Evolutionary conservation across 2,797 vertebrate species (phyloP).

Genomic region (Sphenodon punctatus): DNA sequence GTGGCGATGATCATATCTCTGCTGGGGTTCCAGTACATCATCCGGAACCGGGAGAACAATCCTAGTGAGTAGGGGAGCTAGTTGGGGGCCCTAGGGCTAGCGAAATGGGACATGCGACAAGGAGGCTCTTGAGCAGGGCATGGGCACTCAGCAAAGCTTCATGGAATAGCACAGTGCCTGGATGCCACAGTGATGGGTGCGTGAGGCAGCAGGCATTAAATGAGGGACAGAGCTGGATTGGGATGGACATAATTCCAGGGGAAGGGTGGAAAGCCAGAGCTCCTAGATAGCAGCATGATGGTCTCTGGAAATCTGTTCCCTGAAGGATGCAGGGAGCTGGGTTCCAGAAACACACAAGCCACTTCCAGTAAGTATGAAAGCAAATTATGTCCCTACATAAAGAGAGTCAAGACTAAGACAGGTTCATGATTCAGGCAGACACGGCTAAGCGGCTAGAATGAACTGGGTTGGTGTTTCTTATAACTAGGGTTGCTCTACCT

Average conservation of each 20-base stretch:
- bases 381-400: too few relatives aligned
- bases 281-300: not conserved
- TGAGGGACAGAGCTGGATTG: not conserved
- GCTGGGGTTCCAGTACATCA: constrained; percentile 82
- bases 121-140: too few relatives aligned
- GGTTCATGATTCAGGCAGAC: not conserved
- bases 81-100: too few relatives aligned
- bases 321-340: not conserved
- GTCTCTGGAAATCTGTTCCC: not conserved
- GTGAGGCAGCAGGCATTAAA: not conserved
- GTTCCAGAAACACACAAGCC: not conserved
- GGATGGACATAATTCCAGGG: not conserved
- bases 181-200: not conserved
- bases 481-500: too few relatives aligned
- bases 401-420: too few relatives aligned
- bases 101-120: too few relatives aligned
- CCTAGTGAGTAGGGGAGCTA: constrained; percentile 89
- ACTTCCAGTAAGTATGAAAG: too few relatives aligned
- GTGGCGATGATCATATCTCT: constrained; percentile 77
- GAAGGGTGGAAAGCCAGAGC: not conserved
- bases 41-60: constrained; percentile 82
- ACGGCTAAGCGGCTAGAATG: not conserved
- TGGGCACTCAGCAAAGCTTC: too few relatives aligned
- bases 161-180: not conserved
- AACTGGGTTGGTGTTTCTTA: too few relatives aligned